Conservation (phyloP, 30 jellyfish, hydroid and myxozoan genomes). For the Aurelia sp. region DNA sequence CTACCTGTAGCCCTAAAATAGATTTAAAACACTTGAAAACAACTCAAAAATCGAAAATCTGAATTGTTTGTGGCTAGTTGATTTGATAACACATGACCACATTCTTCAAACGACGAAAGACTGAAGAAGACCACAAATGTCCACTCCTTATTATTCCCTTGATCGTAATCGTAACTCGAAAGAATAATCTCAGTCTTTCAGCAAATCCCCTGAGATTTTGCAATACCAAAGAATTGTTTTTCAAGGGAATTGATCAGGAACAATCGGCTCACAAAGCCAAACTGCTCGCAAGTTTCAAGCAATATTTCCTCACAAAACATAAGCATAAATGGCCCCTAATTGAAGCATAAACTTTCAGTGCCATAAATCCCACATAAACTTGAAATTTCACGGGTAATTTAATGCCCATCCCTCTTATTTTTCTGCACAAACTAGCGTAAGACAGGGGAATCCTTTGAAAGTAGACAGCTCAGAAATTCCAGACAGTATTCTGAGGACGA, state of each 20-base stretch:
- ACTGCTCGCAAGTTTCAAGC: neutral
- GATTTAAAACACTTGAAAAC: neutral
- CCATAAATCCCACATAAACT: too few relatives aligned
- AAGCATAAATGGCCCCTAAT: too few relatives aligned
- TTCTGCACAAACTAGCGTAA: too few relatives aligned
- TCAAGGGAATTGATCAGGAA: neutral
- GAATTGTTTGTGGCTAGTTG: neutral
- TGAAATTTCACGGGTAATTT: too few relatives aligned
- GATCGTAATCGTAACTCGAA: constrained; percentile 22
- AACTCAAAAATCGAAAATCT: neutral
- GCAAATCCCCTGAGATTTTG: constrained; percentile 41
- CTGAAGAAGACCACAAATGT: constrained; percentile 46
- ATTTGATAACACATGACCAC: constrained; percentile 18
- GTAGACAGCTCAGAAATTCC: too few relatives aligned
- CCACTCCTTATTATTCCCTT: constrained; percentile 25
- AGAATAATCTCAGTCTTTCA: constrained; percentile 20
- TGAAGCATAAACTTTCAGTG: too few relatives aligned
- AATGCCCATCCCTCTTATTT: too few relatives aligned
- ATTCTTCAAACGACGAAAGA: constrained; percentile 15
- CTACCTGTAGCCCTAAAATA: neutral
- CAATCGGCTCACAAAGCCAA: constrained; percentile 17
- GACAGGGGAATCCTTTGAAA: too few relatives aligned
- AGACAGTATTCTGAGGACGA: too few relatives aligned
- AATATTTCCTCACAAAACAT: neutral
- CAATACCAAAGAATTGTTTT: constrained; percentile 57